phyloP scores from a whole-genome alignment of 2,797 vertebrate genomes.

The Chloroceryle inda region DNA sequence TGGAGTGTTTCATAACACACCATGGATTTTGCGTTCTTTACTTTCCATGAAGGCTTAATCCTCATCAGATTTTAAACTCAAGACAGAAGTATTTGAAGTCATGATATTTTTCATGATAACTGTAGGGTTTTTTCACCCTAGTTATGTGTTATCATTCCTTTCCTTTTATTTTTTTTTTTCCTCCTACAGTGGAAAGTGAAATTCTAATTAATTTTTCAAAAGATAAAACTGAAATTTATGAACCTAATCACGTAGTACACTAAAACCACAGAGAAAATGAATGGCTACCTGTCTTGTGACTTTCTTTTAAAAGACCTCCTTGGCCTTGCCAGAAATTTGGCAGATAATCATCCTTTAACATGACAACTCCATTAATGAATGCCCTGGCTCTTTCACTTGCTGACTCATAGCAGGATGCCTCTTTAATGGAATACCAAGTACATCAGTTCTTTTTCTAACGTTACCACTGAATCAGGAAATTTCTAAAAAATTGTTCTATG shows the following conservation, averaged over 20 bases:
- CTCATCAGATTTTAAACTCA: background rate
- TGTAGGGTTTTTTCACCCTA: rapidly evolving
- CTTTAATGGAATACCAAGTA: background rate
- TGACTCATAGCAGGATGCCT: constrained; percentile 16
- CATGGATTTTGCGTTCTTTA: background rate
- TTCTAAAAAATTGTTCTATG: background rate
- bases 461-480: background rate
- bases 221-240: background rate
- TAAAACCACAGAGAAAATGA: constrained; percentile 42
- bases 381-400: constrained; percentile 1
- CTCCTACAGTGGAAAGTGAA: background rate
- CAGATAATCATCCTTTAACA: constrained; percentile 61
- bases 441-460: background rate
- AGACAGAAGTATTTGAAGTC: background rate
- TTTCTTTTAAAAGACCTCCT: constrained; percentile 17
- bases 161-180: background rate
- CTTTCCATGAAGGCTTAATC: background rate
- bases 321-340: constrained; percentile 54
- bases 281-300: background rate
- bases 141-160: background rate
- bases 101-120: background rate
- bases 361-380: constrained; percentile 65
- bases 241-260: background rate
- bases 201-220: background rate
- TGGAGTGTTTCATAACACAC: background rate